Conservation (phyloP, 2,888 invertebrate species). For the Ophion obscuratus region DNA sequence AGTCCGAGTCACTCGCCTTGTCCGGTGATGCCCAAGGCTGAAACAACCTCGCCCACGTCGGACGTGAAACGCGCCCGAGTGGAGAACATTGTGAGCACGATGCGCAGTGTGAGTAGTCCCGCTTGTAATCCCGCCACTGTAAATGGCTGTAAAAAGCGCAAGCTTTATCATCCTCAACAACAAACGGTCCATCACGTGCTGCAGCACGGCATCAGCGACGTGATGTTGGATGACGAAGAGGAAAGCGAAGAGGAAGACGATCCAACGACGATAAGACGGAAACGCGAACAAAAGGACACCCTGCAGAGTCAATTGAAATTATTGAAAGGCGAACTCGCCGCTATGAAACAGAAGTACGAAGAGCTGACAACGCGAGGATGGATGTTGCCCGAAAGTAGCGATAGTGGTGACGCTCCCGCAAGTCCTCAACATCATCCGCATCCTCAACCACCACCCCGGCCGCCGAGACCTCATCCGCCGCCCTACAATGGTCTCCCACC, state of each 20-base stretch:
- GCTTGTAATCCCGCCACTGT: conserved; percentile 89
- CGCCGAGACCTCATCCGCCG: conserved; percentile 85
- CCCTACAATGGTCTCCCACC: conserved; percentile 84
- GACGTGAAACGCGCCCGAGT: conserved; percentile 97
- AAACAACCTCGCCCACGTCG: conserved; percentile 85
- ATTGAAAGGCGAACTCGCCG: conserved; percentile 95
- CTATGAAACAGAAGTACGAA: conserved; percentile 96
- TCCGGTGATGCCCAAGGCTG: conserved; percentile 80
- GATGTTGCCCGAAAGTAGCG: conserved; percentile 85
- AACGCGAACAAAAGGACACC: conserved; percentile 94
- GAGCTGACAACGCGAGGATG: conserved; percentile 95
- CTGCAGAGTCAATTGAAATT: conserved; percentile 93
- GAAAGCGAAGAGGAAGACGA: conserved; percentile 92
- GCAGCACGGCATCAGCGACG: conserved; percentile 86
- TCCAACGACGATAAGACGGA: conserved; percentile 92
- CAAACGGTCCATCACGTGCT: conserved; percentile 89
- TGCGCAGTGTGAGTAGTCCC: conserved; percentile 91
- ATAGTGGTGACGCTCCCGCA: conserved; percentile 85
- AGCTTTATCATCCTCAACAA: conserved; percentile 97
- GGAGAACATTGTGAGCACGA: conserved; percentile 97
- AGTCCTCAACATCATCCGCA: conserved; percentile 84
- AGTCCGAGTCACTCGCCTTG: conserved; percentile 82
- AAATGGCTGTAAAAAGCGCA: conserved; percentile 97
- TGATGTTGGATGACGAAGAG: conserved; percentile 88
- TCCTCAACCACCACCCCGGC: conserved; percentile 83